phyloP scores from a whole-genome alignment of 2,888 invertebrate species.

The Heliconius sara region DNA sequence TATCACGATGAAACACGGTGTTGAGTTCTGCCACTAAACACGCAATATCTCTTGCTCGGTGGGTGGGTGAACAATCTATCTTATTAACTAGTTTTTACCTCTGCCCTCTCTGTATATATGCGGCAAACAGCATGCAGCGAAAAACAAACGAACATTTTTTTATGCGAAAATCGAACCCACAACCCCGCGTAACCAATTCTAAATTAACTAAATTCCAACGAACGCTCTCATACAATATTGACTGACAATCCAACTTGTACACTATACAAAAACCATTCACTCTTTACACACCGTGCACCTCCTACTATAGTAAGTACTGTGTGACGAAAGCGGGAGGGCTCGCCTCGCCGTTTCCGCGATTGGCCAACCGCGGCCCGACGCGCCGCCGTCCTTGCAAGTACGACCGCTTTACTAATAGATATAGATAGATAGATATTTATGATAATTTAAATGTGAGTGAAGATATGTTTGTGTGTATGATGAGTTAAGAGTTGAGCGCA shows the following conservation, averaged over 20 bases:
- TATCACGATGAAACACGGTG: too few relatives aligned
- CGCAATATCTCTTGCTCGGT: too few relatives aligned
- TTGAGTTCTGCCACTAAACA: too few relatives aligned
- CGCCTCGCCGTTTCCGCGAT: constrained; percentile 45
- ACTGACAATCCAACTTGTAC: background rate
- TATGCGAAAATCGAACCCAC: too few relatives aligned
- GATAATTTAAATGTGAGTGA: background rate
- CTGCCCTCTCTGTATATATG: too few relatives aligned
- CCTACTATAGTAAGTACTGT: background rate
- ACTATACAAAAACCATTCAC: constrained; percentile 10
- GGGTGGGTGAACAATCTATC: too few relatives aligned
- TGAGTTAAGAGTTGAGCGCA: too few relatives aligned
- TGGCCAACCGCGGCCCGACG: constrained; percentile 44
- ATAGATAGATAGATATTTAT: background rate
- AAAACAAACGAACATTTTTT: too few relatives aligned
- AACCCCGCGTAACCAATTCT: too few relatives aligned
- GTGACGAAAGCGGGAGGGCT: constrained; percentile 40
- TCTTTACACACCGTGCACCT: background rate
- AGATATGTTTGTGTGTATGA: background rate
- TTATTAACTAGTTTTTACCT: too few relatives aligned
- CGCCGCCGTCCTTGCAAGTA: constrained; percentile 47
- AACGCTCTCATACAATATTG: background rate
- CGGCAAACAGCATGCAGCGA: too few relatives aligned
- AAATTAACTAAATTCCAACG: too few relatives aligned
- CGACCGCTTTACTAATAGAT: constrained; percentile 11